Evolutionary conservation across 2,888 invertebrate species (phyloP).

Genomic region (Ochropleura plecta): DNA sequence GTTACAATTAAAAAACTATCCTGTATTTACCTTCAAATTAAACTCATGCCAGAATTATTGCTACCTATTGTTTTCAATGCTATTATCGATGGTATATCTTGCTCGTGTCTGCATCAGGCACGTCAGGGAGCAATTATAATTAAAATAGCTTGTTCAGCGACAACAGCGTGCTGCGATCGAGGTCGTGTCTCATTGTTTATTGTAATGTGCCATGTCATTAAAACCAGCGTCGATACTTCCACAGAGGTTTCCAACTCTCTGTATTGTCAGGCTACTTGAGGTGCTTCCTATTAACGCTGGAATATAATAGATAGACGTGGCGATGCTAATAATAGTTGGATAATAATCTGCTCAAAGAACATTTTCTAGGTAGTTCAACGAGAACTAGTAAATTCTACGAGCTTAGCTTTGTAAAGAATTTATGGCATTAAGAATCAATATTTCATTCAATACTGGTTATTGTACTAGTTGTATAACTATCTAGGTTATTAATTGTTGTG

Average conservation of each 20-base stretch:
- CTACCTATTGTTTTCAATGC: conserved; percentile 65
- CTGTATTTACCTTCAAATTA: conserved; percentile 61
- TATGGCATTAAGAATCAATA: background rate
- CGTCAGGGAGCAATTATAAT: conserved; percentile 75
- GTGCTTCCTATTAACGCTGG: conserved; percentile 27
- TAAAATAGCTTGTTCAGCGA: conserved; percentile 72
- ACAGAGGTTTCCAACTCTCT: conserved; percentile 38
- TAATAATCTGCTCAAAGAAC: conserved; percentile 27
- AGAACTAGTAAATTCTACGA: conserved; percentile 12
- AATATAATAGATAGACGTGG: conserved; percentile 27
- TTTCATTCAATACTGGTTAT: background rate
- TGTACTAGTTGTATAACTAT: background rate
- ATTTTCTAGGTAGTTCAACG: background rate
- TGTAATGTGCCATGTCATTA: conserved; percentile 74
- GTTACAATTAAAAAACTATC: conserved; percentile 54
- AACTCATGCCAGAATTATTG: conserved; percentile 59
- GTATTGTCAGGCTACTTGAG: conserved; percentile 34
- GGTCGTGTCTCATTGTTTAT: conserved; percentile 76
- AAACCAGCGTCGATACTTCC: conserved; percentile 56
- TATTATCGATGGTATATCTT: conserved; percentile 64
- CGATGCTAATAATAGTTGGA: conserved; percentile 28
- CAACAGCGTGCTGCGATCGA: conserved; percentile 62
- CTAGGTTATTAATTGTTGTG: background rate
- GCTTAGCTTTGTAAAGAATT: background rate
- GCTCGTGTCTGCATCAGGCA: conserved; percentile 71